These are phyloP conservation scores for Cottus gobio DNA, from an alignment of 2,113 vertebrate species.

Conservation along the genomic window DNA sequence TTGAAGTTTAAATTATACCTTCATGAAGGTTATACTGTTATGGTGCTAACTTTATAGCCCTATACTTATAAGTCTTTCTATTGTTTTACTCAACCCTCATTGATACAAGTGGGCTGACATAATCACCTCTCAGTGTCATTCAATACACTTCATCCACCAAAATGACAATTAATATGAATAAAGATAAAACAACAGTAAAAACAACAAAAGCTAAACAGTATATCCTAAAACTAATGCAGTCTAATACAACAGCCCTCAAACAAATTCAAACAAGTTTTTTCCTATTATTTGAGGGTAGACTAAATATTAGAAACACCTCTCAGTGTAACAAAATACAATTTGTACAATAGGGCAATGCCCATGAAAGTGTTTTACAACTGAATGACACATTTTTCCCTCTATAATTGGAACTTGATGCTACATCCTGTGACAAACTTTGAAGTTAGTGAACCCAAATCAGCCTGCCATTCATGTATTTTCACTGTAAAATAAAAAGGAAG, in stretches of 20 bases:
- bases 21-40: neutral
- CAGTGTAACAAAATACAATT: neutral
- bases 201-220: neutral
- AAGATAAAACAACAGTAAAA: neutral
- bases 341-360: neutral
- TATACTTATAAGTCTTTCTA: neutral
- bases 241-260: neutral
- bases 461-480: neutral
- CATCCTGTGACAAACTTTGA: neutral
- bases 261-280: neutral
- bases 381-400: neutral
- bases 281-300: neutral
- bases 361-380: neutral
- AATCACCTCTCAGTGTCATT: neutral
- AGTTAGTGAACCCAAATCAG: neutral
- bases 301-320: neutral
- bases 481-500: conserved; percentile 15
- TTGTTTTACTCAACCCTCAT: neutral
- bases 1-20: neutral
- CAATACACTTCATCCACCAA: neutral
- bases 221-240: neutral
- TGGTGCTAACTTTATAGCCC: neutral
- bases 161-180: neutral
- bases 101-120: neutral
- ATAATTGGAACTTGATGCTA: neutral